Conservation (phyloP, 2,888 invertebrate genomes). For the Dorcus hopei region DNA sequence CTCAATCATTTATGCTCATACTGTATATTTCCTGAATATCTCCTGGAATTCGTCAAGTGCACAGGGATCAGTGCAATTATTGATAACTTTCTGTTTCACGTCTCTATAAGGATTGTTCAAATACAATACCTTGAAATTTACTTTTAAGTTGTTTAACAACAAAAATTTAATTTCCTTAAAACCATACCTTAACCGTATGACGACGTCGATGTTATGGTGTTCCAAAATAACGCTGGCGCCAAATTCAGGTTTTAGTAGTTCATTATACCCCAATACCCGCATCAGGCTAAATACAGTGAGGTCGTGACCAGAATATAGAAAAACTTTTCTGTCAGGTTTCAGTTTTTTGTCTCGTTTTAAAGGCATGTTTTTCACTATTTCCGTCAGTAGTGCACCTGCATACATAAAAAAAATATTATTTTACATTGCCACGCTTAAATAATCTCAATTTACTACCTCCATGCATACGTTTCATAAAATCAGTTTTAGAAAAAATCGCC, state of each 20-base stretch:
- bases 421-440: neutral
- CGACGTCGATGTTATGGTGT: constrained; percentile 22
- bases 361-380: constrained; percentile 63
- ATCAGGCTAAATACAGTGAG: constrained; percentile 74
- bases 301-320: constrained; percentile 79
- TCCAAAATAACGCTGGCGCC: constrained; percentile 74
- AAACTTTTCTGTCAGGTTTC: constrained; percentile 56
- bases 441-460: constrained; percentile 55
- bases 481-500: constrained; percentile 66
- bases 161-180: constrained; percentile 3
- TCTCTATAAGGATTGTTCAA: constrained; percentile 60
- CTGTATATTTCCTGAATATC: constrained; percentile 52
- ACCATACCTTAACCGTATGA: constrained; percentile 10
- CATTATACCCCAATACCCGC: constrained; percentile 66
- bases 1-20: no score
- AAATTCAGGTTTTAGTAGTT: constrained; percentile 70
- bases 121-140: constrained; percentile 60
- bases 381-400: constrained; percentile 66
- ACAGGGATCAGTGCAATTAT: constrained; percentile 54
- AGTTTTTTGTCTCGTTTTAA: constrained; percentile 50
- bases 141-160: constrained; percentile 7
- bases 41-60: neutral
- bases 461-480: constrained; percentile 66
- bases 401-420: constrained; percentile 15
- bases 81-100: constrained; percentile 58